Percentiles rank a stretch among this genome's conserved stretches.
Conservation (phyloP, 2,888 invertebrate species). For the Meganola albula region DNA sequence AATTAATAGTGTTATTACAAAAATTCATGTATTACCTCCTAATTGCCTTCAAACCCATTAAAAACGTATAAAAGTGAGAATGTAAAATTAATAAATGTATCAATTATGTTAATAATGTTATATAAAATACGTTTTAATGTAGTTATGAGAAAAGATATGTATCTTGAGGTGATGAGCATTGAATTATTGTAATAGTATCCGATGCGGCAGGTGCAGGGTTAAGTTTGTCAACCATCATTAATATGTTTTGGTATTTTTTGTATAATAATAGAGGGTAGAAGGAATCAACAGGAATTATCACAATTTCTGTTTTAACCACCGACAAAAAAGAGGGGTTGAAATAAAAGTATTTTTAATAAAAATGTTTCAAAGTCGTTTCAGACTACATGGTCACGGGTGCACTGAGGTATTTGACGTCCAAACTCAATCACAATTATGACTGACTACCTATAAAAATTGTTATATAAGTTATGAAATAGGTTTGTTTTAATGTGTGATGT, state of each 20-base stretch:
- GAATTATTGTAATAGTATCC: constrained; percentile 11
- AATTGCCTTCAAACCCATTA: constrained; percentile 28
- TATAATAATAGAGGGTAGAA: neutral
- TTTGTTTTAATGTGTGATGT: too few species aligned
- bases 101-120: constrained; percentile 11
- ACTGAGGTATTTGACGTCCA: too few species aligned
- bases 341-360: too few species aligned
- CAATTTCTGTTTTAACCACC: too few species aligned
- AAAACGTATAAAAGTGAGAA: constrained; percentile 29
- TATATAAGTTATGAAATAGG: too few species aligned
- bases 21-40: constrained; percentile 19
- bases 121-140: constrained; percentile 1
- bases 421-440: too few species aligned
- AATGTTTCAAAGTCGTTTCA: too few species aligned
- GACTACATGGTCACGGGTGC: too few species aligned
- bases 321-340: too few species aligned
- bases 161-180: constrained; percentile 11
- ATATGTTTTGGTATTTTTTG: neutral
- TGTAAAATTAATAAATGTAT: constrained; percentile 27
- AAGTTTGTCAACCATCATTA: constrained; percentile 8
- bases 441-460: too few species aligned
- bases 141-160: constrained; percentile 4
- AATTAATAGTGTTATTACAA: constrained; percentile 6
- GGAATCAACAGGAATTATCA: too few species aligned
- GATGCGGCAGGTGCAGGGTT: constrained; percentile 18